These are phyloP conservation scores for Leptopilina myrica DNA, from an alignment of 2,888 invertebrate species.

Conservation along the genomic window DNA sequence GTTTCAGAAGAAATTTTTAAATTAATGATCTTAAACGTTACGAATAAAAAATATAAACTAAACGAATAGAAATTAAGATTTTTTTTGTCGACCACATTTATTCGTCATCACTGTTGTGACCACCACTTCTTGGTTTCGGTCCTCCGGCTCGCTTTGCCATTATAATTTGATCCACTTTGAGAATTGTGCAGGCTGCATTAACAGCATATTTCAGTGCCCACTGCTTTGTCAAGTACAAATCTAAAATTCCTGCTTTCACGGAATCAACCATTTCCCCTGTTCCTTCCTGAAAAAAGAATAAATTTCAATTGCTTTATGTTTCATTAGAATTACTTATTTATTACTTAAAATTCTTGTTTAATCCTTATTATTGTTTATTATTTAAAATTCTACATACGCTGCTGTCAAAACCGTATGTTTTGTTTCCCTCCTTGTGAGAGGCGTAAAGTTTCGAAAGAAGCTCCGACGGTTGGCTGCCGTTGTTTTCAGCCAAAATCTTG, in stretches of 20 bases:
- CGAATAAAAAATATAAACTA: background rate
- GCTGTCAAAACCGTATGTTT: slow-evolving; percentile 91
- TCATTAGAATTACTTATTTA: background rate
- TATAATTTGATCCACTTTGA: slow-evolving; percentile 97
- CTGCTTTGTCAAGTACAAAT: slow-evolving; percentile 90
- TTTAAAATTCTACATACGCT: slow-evolving; percentile 78
- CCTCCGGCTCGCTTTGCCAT: slow-evolving; percentile 99
- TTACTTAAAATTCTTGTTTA: background rate
- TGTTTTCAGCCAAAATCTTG: slow-evolving; percentile 95
- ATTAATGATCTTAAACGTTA: slow-evolving; percentile 3
- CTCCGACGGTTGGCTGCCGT: slow-evolving; percentile 92
- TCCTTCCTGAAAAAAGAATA: slow-evolving; percentile 77
- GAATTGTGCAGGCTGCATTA: slow-evolving; percentile 92
- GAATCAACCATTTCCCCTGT: slow-evolving; percentile 86
- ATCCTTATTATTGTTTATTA: no score
- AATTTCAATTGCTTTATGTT: slow-evolving; percentile 19
- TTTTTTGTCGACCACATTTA: slow-evolving; percentile 51
- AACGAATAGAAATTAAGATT: background rate
- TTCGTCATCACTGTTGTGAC: slow-evolving; percentile 85
- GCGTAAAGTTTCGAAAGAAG: slow-evolving; percentile 93
- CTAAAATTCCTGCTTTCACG: slow-evolving; percentile 86
- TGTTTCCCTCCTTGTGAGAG: slow-evolving; percentile 93
- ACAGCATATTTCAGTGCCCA: slow-evolving; percentile 98
- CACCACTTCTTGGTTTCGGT: slow-evolving; percentile 87
- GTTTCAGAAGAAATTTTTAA: background rate